Evolutionary conservation across 1,140 invertebrate genomes (phyloP).

Genomic region (Tetranychus urticae): DNA sequence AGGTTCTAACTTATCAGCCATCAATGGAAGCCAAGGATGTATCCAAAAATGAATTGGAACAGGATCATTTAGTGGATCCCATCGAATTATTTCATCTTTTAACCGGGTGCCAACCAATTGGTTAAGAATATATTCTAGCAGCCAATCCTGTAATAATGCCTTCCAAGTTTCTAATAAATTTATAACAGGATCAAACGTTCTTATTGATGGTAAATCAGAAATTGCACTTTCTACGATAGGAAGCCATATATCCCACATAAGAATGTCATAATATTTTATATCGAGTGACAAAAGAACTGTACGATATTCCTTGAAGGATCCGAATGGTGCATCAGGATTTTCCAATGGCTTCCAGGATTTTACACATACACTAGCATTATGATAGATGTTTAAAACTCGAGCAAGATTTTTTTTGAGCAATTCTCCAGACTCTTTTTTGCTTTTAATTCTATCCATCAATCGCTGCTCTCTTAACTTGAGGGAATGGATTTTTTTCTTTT

Average conservation of each 20-base stretch:
- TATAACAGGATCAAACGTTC: slow-evolving; percentile 43
- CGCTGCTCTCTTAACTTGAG: not conserved
- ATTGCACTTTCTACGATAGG: slow-evolving; percentile 34
- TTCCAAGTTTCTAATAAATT: slow-evolving; percentile 56
- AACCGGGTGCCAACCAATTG: slow-evolving; percentile 55
- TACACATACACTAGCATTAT: slow-evolving; percentile 35
- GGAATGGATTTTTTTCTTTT: slow-evolving; percentile 6
- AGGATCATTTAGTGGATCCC: slow-evolving; percentile 82
- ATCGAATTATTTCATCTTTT: slow-evolving; percentile 51
- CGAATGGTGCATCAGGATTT: slow-evolving; percentile 31
- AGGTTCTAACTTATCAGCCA: slow-evolving; percentile 44
- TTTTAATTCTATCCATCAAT: not conserved
- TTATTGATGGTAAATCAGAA: not conserved
- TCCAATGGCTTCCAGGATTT: slow-evolving; percentile 45
- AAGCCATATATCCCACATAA: slow-evolving; percentile 76
- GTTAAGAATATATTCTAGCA: slow-evolving; percentile 54
- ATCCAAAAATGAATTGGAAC: slow-evolving; percentile 89
- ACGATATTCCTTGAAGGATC: slow-evolving; percentile 46
- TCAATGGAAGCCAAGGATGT: slow-evolving; percentile 69
- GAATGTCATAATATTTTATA: slow-evolving; percentile 17
- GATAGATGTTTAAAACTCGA: slow-evolving; percentile 13
- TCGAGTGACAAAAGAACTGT: slow-evolving; percentile 27
- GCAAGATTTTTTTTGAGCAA: not conserved
- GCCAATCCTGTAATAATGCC: slow-evolving; percentile 50
- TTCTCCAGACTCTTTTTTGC: slow-evolving; percentile 1